Evolutionary conservation across 2,888 invertebrate genomes (phyloP).

Genomic region (Callosobruchus maculatus): DNA sequence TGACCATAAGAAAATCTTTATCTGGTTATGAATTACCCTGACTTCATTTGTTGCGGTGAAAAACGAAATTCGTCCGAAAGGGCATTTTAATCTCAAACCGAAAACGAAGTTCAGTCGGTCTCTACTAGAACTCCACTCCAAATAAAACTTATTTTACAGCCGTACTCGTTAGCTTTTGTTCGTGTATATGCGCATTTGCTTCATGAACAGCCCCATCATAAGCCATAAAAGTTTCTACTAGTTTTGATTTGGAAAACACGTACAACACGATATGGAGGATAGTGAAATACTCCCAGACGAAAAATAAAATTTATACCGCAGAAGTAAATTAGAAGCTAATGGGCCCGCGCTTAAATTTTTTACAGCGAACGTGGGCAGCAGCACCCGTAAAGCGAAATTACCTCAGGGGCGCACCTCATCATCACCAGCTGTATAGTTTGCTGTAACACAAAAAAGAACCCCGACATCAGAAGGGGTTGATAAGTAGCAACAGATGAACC

Average conservation of each 20-base stretch:
- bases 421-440: too few relatives aligned
- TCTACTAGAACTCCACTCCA: too few relatives aligned
- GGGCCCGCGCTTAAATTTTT: background rate
- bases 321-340: conserved; percentile 15
- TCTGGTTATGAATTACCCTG: too few relatives aligned
- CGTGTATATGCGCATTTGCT: background rate
- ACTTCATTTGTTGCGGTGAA: too few relatives aligned
- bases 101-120: too few relatives aligned
- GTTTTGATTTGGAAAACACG: background rate
- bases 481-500: too few relatives aligned
- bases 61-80: too few relatives aligned
- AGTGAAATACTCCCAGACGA: background rate
- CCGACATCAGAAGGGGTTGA: too few relatives aligned
- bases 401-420: background rate
- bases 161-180: background rate
- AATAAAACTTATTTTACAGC: background rate
- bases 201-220: background rate
- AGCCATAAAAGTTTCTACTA: background rate
- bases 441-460: too few relatives aligned
- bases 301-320: conserved; percentile 12
- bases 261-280: background rate
- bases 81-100: too few relatives aligned
- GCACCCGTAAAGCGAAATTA: background rate
- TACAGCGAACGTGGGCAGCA: background rate
- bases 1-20: too few relatives aligned